phyloP scores from a whole-genome alignment of 2,113 vertebrate species.

The Paradoxurus hermaphroditus region DNA sequence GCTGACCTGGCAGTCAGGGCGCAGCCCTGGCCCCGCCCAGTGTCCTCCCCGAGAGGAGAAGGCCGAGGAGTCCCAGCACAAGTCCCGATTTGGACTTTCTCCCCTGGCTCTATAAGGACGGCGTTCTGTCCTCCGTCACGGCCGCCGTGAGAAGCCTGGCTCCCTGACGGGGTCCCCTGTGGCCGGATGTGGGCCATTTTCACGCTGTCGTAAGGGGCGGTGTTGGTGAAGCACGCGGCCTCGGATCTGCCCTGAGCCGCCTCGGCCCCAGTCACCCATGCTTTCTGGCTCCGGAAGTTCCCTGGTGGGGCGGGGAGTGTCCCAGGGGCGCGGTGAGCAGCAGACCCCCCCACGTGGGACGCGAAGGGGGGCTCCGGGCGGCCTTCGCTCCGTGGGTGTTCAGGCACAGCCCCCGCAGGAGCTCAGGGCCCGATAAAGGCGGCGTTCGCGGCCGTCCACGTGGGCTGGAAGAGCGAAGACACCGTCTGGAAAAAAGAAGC shows the following conservation, averaged over 20 bases:
- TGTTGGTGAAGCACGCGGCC: accelerated
- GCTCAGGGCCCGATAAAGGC: neutral
- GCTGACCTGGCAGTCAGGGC: accelerated
- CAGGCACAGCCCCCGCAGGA: neutral
- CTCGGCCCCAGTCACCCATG: accelerated
- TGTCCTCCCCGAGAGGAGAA: accelerated
- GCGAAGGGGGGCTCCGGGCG: accelerated
- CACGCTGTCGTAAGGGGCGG: accelerated
- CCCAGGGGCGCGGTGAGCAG: too few species aligned
- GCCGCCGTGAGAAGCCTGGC: accelerated
- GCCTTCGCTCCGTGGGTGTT: neutral
- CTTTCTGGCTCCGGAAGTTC: neutral
- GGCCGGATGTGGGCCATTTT: accelerated
- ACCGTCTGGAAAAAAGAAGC: neutral
- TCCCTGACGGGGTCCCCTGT: accelerated
- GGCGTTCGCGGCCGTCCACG: neutral
- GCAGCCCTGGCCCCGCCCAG: accelerated
- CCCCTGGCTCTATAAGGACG: accelerated
- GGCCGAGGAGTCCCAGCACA: neutral
- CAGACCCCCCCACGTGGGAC: accelerated
- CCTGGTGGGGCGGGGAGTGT: neutral
- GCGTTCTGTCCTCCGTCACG: accelerated
- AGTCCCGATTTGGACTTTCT: accelerated
- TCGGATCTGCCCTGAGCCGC: accelerated
- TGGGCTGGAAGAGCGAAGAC: neutral